Conservation (phyloP, 2,797 vertebrate species). For the Acomys russatus region DNA sequence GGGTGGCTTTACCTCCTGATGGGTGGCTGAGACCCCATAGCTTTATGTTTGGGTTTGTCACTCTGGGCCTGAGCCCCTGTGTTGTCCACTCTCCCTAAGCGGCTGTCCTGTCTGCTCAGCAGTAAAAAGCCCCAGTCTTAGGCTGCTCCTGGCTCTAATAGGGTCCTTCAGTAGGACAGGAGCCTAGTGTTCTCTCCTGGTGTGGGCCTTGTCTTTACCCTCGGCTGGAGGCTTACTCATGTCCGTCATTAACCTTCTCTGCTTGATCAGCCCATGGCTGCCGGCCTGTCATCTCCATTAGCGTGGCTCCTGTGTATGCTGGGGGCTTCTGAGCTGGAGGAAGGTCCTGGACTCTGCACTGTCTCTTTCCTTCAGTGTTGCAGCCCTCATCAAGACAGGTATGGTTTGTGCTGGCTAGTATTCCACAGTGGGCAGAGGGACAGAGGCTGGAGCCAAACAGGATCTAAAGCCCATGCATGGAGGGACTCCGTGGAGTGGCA, state of each 20-base stretch:
- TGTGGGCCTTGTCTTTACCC: not conserved
- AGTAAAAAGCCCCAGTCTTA: not conserved
- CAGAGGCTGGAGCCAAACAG: not conserved
- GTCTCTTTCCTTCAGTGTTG: constrained; percentile 83
- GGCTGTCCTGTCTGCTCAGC: accelerated
- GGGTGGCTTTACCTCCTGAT: not conserved
- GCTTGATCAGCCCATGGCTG: constrained; percentile 71
- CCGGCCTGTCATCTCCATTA: constrained; percentile 84
- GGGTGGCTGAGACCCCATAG: not conserved
- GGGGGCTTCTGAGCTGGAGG: accelerated
- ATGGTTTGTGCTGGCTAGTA: not conserved
- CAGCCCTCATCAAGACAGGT: not conserved
- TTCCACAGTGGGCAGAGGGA: not conserved
- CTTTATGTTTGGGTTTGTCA: not conserved
- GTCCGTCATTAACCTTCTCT: constrained; percentile 78
- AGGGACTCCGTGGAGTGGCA: not conserved
- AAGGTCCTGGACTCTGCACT: constrained; percentile 27
- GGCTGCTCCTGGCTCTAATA: not conserved
- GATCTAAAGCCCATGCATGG: accelerated
- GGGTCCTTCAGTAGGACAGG: not conserved
- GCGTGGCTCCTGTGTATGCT: not conserved
- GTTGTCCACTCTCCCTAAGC: too few species aligned
- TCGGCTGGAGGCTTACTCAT: constrained; percentile 47
- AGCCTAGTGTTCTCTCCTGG: not conserved
- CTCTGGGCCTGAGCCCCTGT: not conserved